Evolutionary conservation across 2,797 vertebrate genomes (phyloP), one percentile per base, ranked within the genome.

Genomic region (Champsocephalus esox): DNA sequence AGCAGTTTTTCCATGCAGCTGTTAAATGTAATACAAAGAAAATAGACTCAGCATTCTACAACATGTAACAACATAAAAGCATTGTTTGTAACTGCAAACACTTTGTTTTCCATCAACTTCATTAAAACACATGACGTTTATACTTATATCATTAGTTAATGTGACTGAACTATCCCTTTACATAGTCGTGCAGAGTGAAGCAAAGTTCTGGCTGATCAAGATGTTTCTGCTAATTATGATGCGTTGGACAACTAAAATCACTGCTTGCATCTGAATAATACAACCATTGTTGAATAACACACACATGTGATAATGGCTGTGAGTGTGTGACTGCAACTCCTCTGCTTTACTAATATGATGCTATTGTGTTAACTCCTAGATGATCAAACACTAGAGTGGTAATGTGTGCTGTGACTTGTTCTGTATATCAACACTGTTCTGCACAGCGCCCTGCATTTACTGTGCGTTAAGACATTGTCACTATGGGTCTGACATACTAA

Each of bases 311-410:
- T 58, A 63, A 66, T 75, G 70, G 68, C 83, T 46, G 28, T 69
- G 70, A 16, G n/a, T 68, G 38, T 79, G 49, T 86, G 78, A 89
- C 78, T 82, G 63, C 61, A 80, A 72, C 73, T 82, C 51, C 38
- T 75, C 77, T 87, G 89, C 93, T 93, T 93, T 93, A 94, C 94
- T 96, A 96, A 96, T 93, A 84, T 61, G 64, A 61, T 73, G 17
- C 72, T 10, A 61, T 49, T 48, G 70, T 46, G 49, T 11, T 41
- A 10, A 51, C 55, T 19, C 44, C 28, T 16, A 52, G n/a, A 48
- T 41, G 24, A 13, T 34, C 24, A 56, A 49, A 58, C 1, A 62
- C 32, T 61, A 38, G 9, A 17, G 9, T 21, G 14, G 28, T 71
- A 41, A 79, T 61, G 44, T 69, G 32, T 45, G 5, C 61, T 75